Conservation (phyloP, 92 coral and sea anemone genomes). For the Actinernus sp. region DNA sequence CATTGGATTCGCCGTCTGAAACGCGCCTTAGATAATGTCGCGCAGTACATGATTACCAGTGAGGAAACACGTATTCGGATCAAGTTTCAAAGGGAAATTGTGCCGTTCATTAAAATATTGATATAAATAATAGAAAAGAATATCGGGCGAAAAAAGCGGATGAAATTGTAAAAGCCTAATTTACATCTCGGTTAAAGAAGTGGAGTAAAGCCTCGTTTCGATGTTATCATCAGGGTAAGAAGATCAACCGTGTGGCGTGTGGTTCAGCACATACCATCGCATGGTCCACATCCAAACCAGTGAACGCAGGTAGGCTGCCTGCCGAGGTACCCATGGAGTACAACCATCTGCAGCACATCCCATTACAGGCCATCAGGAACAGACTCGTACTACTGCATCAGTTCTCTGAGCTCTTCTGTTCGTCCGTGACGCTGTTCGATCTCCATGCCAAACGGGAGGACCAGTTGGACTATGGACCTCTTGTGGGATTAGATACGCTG, state of each 20-base stretch:
- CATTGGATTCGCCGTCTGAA: too few species aligned
- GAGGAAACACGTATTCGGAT: too few species aligned
- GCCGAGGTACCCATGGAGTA: constrained; percentile 94
- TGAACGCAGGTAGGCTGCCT: constrained; percentile 96
- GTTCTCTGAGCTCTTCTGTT: constrained; percentile 95
- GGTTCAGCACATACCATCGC: constrained; percentile 99
- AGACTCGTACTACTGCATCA: constrained; percentile 92
- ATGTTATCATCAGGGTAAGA: constrained; percentile 95
- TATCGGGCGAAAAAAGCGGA: too few species aligned
- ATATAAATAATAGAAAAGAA: too few species aligned
- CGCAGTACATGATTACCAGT: too few species aligned
- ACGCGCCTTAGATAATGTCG: too few species aligned
- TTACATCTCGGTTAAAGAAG: too few species aligned
- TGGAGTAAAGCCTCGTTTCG: too few species aligned
- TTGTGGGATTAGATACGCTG: constrained; percentile 86
- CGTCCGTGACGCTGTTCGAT: constrained; percentile 91
- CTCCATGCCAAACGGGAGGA: constrained; percentile 76
- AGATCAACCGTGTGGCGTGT: constrained; percentile 96
- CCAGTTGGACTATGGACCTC: constrained; percentile 60
- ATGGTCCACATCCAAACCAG: constrained; percentile 98
- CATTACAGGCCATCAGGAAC: constrained; percentile 79
- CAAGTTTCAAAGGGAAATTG: too few species aligned
- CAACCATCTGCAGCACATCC: constrained; percentile 88
- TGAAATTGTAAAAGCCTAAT: too few species aligned
- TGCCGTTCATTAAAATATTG: too few species aligned